Evolutionary conservation across 1,140 invertebrate genomes (phyloP), one percentile per base, ranked within the genome.

Genomic region (Hestina assimilis): DNA sequence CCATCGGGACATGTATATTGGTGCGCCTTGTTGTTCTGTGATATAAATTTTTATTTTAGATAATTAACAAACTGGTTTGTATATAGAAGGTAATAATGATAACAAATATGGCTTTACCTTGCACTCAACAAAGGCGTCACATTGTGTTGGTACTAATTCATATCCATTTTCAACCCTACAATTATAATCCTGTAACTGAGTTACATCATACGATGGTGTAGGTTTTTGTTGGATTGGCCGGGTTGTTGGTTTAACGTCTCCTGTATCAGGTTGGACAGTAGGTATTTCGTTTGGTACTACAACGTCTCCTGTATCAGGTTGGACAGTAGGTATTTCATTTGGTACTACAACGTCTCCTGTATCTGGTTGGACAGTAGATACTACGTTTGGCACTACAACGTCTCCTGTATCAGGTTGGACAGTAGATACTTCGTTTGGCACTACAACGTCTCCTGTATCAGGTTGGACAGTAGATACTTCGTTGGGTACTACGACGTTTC

Each of bases 71-170:
- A 17, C n/a, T 5, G 4, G 8, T 35, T 35, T n/a, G 15, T 2
- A 1, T 17, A 14, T 15, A 15, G 15, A 5, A 0, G 7, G n/a
- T 9, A 38, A 8, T 19, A 7, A 19, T 17, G 15, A 38, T 9
- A 8, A 9, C 17, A 19, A 19, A 19, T n/a, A 48, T 5, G 14
- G 14, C 31, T 20, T 68, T 75, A 83, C 79, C 59, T 64, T 67
- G 65, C 79, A 83, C 70, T 75, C 66, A 19, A 79, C 59, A 41
- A 66, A 83, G 1, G 51, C 43, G 28, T 80, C 77, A 29, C 77
- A 80, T 41, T 75, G 53, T 17, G 59, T 66, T 5, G 23, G 14
- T n/a, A 80, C 38, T 29, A 54, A 23, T n/a, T 67, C 74, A 47
- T 69, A 79, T 2, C 60, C 66, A 42, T 77, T 48, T 40, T 35